Evolutionary conservation across 2,888 invertebrate species (phyloP).

Genomic region (Eupeodes luniger): DNA sequence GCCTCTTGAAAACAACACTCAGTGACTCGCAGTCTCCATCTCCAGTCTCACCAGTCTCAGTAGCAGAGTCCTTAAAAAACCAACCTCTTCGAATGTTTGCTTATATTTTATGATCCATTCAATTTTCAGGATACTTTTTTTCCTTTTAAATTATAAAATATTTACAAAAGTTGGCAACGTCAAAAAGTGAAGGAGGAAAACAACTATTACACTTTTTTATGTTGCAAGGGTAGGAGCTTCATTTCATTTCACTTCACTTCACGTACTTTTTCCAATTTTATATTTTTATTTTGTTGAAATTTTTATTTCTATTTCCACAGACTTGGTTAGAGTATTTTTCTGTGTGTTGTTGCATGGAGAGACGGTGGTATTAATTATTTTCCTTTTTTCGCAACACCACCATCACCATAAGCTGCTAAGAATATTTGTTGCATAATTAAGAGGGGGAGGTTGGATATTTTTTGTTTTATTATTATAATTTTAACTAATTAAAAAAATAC

Average conservation of each 20-base stretch:
- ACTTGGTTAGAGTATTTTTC: slow-evolving; percentile 6
- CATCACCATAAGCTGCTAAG: slow-evolving; percentile 5
- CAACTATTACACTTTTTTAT: too few species aligned
- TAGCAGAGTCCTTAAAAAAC: not conserved
- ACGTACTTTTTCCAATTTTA: not conserved
- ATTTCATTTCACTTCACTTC: too few species aligned
- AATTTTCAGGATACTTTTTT: slow-evolving; percentile 7
- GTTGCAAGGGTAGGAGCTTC: too few species aligned
- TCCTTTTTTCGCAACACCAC: not conserved
- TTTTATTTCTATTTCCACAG: not conserved
- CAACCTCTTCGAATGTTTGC: not conserved
- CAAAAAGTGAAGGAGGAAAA: slow-evolving; percentile 1
- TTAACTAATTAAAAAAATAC: slow-evolving; percentile 21
- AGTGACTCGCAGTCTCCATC: not conserved
- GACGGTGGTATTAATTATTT: not conserved
- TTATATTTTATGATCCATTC: slow-evolving; percentile 2
- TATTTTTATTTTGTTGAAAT: not conserved
- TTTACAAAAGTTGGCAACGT: slow-evolving; percentile 6
- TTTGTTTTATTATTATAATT: slow-evolving; percentile 17
- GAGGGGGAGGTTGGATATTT: slow-evolving; percentile 18
- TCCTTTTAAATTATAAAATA: slow-evolving; percentile 13
- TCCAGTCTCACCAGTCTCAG: too few species aligned
- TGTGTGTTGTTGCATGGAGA: not conserved
- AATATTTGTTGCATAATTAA: slow-evolving; percentile 28
- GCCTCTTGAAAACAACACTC: not conserved